These are phyloP conservation scores for Bombus breviceps DNA, from an alignment of 1,140 invertebrate species.

Conservation along the genomic window DNA sequence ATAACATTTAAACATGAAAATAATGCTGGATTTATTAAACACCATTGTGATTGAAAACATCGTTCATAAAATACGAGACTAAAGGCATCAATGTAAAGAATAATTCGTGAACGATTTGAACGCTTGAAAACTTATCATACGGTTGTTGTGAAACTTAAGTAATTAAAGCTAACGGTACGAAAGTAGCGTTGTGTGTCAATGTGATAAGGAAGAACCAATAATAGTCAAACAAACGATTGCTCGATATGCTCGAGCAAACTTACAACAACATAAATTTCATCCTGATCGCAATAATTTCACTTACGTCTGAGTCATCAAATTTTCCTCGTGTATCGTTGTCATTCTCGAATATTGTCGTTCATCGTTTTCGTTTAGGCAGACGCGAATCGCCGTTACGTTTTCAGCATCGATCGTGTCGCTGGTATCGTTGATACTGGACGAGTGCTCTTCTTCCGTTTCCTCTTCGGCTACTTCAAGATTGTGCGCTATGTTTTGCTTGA, in stretches of 20 bases:
- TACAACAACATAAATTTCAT: neutral
- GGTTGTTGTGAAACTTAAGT: constrained; percentile 9
- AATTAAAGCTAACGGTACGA: constrained; percentile 20
- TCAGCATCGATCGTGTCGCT: constrained; percentile 57
- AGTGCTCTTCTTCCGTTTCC: constrained; percentile 57
- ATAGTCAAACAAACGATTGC: neutral
- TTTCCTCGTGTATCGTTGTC: constrained; percentile 32
- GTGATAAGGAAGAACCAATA: constrained; percentile 26
- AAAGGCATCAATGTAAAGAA: neutral
- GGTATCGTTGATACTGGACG: constrained; percentile 36
- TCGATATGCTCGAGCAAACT: neutral
- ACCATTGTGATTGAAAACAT: neutral
- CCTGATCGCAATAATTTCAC: constrained; percentile 18
- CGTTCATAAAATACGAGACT: neutral
- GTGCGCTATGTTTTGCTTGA: neutral
- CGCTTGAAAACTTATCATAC: neutral
- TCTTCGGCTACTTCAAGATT: constrained; percentile 24
- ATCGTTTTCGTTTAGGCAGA: constrained; percentile 29
- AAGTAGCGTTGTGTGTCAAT: constrained; percentile 6
- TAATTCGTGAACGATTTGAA: neutral
- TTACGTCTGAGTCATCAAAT: constrained; percentile 37
- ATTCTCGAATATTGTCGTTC: constrained; percentile 13
- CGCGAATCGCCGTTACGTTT: constrained; percentile 74
- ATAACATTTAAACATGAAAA: neutral
- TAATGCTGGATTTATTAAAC: neutral